Conservation (phyloP, 2,113 vertebrate genomes). For the Porphyrio hochstetteri region DNA sequence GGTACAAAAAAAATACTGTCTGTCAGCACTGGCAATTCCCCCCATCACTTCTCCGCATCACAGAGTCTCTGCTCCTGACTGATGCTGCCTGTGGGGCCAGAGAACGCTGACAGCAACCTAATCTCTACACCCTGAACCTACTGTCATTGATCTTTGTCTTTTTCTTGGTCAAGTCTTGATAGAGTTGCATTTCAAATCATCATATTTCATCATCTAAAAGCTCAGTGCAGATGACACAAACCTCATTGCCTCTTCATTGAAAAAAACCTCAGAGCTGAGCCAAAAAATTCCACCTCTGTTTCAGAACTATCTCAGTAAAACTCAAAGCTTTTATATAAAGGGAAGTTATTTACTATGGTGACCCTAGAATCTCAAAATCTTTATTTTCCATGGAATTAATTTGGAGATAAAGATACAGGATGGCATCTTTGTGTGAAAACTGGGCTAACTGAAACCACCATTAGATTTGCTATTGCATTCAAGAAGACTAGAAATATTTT, state of each 20-base stretch:
- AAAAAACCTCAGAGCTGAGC: not conserved
- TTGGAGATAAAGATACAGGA: not conserved
- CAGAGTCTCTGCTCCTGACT: accelerated
- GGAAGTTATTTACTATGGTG: not conserved
- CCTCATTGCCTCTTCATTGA: not conserved
- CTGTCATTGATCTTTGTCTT: not conserved
- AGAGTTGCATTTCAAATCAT: not conserved
- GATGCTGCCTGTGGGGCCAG: not conserved
- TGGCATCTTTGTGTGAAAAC: not conserved
- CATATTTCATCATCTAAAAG: not conserved
- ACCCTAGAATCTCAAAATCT: not conserved
- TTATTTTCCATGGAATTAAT: not conserved
- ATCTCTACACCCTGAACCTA: not conserved
- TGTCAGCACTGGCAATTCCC: not conserved
- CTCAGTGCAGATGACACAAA: not conserved
- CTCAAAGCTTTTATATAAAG: not conserved
- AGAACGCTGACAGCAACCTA: not conserved
- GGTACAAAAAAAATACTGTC: not conserved
- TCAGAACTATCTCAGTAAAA: not conserved
- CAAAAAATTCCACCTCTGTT: not conserved
- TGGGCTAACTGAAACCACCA: not conserved
- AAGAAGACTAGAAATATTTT: not conserved
- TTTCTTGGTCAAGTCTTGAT: not conserved
- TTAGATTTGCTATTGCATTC: not conserved
- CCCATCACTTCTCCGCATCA: not conserved